phyloP scores from a whole-genome alignment of 2,113 vertebrate species.

The Marcusenius ussheri region DNA sequence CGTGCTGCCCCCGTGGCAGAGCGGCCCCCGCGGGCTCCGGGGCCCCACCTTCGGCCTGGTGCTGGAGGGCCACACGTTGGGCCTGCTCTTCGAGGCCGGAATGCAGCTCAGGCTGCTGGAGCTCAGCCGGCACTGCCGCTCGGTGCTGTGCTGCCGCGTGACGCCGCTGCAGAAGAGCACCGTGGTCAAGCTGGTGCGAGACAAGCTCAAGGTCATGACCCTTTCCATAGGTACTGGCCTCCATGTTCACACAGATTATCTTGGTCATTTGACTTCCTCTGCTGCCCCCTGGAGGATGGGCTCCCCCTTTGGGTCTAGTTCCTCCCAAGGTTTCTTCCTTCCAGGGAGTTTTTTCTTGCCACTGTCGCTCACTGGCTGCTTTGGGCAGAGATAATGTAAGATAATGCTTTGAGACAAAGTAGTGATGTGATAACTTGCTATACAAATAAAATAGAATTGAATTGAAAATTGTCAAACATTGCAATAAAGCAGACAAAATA shows the following conservation, averaged over 20 bases:
- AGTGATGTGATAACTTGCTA: no score
- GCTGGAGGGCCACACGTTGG: constrained; percentile 72
- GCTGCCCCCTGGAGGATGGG: no score
- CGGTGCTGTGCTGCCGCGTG: constrained; percentile 80
- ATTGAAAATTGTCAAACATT: background rate
- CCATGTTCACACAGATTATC: background rate
- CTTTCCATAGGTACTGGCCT: constrained; percentile 70
- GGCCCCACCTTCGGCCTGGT: constrained; percentile 65
- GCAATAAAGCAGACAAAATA: background rate
- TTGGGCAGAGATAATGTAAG: no score
- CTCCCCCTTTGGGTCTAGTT: no score
- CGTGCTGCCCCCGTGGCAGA: constrained; percentile 12
- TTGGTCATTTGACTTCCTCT: no score
- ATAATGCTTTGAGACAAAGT: no score
- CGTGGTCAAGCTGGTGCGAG: constrained; percentile 72
- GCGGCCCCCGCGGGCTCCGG: background rate
- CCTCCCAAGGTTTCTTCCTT: no score
- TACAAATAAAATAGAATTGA: no score
- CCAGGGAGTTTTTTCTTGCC: no score
- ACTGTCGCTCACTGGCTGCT: no score
- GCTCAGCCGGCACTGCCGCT: constrained; percentile 61
- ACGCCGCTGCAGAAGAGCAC: constrained; percentile 83
- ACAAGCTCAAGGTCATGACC: constrained; percentile 73
- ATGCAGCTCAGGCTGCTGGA: constrained; percentile 73
- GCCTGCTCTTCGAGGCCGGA: constrained; percentile 61